Evolutionary conservation across 2,113 vertebrate genomes (phyloP), one percentile per base, ranked within the genome.

Genomic region (Eurystomus gularis): DNA sequence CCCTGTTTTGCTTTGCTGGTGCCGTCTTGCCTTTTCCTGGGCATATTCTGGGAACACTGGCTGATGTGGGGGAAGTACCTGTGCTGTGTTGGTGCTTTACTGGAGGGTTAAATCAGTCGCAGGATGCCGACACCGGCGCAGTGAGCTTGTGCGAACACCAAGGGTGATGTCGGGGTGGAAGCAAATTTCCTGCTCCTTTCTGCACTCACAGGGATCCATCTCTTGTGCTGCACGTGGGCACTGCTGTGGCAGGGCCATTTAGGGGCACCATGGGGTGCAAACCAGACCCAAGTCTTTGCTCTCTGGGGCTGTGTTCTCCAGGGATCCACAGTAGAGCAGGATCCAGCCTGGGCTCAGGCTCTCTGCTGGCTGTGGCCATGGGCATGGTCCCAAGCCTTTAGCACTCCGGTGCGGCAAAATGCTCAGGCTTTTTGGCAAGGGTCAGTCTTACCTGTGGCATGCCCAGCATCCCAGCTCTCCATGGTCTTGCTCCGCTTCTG

Each of bases 401-500:
- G 68, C 42, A 6, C 25, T 39, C 0, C 0, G 3, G 3, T n/a
- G 25, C 1, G 2, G 48, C 4, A 3, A 86, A 83, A 51, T 39
- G 76, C 79, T 71, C 16, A 3, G 14, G 14, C 6, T 37, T 72
- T 93, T 86, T 42, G 71, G 42, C 28, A 3, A 40, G 39, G 37
- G 52, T 49, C 1, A 0, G 18, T 52, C 46, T 49, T 65, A 61
- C 23, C 69, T 23, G 55, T 33, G 20, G 17, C 60, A 16, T 11
- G 6, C 26, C 3, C 31, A 4, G 86, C 21, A 1, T 17, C 12
- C 48, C 1, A 13, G 37, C 62, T 58, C 17, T 3, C 40, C 3
- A 1, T 0, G 2, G n/a, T 44, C 52, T 49, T 1, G 0, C 65
- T 66, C 9, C 6, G 3, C 16, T 52, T 33, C 44, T 1, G 0